phyloP scores from a whole-genome alignment of 2,888 invertebrate species.

The Thereva nobilitata region DNA sequence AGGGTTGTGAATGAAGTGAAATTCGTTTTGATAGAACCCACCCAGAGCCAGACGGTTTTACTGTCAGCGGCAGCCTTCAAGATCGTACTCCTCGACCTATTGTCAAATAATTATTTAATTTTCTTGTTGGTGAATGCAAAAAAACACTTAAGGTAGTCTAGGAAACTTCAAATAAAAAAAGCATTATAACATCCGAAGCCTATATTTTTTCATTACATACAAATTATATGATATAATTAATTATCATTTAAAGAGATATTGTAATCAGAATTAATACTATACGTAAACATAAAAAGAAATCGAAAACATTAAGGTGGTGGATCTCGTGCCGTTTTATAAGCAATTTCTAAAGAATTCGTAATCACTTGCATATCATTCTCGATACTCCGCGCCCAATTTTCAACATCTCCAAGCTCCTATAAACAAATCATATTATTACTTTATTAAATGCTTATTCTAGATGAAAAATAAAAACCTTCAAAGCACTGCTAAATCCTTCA shows the following conservation, averaged over 20 bases:
- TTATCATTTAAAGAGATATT: not conserved
- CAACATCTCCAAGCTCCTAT: constrained; percentile 93
- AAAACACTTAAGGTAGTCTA: no score
- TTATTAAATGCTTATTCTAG: not conserved
- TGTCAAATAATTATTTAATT: no score
- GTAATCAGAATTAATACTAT: not conserved
- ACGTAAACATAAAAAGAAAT: not conserved
- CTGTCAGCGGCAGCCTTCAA: no score
- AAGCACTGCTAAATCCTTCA: constrained; percentile 81
- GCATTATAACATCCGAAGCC: no score
- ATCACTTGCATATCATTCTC: constrained; percentile 95
- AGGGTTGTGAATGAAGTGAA: no score
- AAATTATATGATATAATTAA: no score
- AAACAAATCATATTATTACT: constrained; percentile 15
- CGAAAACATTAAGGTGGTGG: constrained; percentile 42
- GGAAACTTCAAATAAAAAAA: no score
- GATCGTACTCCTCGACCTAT: no score
- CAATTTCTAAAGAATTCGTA: constrained; percentile 88
- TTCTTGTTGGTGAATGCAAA: no score
- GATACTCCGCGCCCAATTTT: constrained; percentile 97
- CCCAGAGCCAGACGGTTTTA: no score
- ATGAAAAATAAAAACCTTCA: constrained; percentile 63
- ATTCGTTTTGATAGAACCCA: no score
- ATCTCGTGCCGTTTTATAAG: constrained; percentile 76
- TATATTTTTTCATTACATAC: no score